Percentiles rank a stretch among this genome's conserved stretches.
Evolutionary conservation across 37 sponge, comb jelly and placozoan genomes (phyloP).

Genomic region (Cladorhizidae sp.): DNA sequence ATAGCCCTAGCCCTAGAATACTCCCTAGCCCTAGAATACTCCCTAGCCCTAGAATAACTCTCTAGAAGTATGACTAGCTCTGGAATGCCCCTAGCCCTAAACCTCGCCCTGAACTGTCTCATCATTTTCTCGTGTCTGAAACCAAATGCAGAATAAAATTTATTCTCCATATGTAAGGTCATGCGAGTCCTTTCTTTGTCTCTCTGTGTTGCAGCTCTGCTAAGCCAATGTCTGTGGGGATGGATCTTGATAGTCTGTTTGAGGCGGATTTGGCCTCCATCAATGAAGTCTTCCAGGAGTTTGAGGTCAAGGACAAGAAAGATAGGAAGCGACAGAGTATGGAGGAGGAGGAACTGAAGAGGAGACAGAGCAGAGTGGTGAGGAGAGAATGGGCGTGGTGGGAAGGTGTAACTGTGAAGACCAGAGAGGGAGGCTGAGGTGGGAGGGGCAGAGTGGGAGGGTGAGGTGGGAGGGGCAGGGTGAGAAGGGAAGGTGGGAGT

Average conservation of each 20-base stretch:
- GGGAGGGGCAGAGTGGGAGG: background rate
- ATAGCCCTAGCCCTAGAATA: too few relatives aligned
- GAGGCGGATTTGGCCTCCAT: conserved; percentile 41
- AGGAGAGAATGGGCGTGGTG: background rate
- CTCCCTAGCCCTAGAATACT: too few relatives aligned
- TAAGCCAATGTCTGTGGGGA: background rate
- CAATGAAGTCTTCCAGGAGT: conserved; percentile 52
- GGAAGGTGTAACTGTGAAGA: background rate
- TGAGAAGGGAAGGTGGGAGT: conserved; percentile 43
- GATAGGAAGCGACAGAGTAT: background rate
- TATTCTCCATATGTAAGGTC: too few relatives aligned
- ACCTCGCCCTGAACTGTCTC: too few relatives aligned
- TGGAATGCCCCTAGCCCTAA: too few relatives aligned
- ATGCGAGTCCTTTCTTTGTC: too few relatives aligned
- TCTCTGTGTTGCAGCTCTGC: too few relatives aligned
- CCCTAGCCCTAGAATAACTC: too few relatives aligned
- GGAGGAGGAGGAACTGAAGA: conserved; percentile 18
- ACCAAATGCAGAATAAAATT: too few relatives aligned
- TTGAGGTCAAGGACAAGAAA: conserved; percentile 41
- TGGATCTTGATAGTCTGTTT: conserved; percentile 35
- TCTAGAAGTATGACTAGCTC: too few relatives aligned
- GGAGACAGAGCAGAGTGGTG: background rate
- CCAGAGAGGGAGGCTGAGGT: background rate
- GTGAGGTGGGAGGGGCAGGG: conserved; percentile 40
- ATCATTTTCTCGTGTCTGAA: too few relatives aligned